Base-by-base conservation (phyloP, 2,888 invertebrate species). In the Drosophila rellima region DNA sequence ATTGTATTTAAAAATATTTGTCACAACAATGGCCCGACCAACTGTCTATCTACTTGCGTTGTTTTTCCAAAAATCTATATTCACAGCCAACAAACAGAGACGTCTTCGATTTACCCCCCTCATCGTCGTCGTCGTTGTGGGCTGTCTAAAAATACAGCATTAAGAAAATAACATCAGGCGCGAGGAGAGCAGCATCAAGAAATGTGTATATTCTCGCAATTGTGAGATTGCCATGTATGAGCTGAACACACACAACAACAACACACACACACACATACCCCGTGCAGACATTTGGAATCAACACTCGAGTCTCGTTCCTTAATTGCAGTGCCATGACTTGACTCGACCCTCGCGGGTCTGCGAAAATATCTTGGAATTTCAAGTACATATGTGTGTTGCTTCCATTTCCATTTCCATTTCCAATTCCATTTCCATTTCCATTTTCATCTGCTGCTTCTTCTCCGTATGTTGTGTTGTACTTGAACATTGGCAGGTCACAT, bases 341-440 rank as follows among this genome's bases (percentile, higher is more conserved):
- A 52, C 62, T 40, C 85, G 83, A 87, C 85, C 79, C 88, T 87
- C 82, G 88, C 79, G 85, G 59, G 69, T 67, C 87, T 86, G 81
- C 88, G 48, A 87, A 83, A 87, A 87, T 84, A 84, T 84, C 88
- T 83, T 78, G 83, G 88, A 83, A 87, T 85, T 83, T 83, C 85
- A 83, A 87, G 83, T 87, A 84, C 88, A 73, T 47, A 70, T 57
- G 70, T 65, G 66, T 52, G 65, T 51, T 47, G 55, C 31, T 42
- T 63, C 18, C 35, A 37, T 39, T 39, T 62, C 15, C 35, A 51
- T 47, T 33, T 61, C 18, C 50, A 33, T 54, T 6, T 37, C 5
- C 37, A n/a, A 10, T 62, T 60, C 5, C 20, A 40, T 40, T 42
- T 61, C 29, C 35, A 50, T 39, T 20, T 66, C n/a, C 51, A 35